Evolutionary conservation across 2,113 vertebrate genomes (phyloP).

Genomic region (Pristiophorus japonicus): DNA sequence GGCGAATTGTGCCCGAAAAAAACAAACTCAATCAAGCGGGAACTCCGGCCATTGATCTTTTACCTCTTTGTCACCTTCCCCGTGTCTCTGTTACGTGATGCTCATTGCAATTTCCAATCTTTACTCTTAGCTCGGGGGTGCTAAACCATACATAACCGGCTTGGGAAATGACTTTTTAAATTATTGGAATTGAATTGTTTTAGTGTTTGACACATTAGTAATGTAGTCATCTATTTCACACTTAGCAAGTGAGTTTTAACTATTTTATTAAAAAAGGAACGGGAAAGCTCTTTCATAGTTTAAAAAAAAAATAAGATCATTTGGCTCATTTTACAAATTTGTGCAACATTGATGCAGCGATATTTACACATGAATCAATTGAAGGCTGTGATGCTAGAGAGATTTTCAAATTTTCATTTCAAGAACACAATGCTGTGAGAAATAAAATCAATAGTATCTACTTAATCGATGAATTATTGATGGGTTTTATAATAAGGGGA

Average conservation of each 20-base stretch:
- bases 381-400: background rate
- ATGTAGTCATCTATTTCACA: background rate
- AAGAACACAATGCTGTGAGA: background rate
- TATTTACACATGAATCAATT: background rate
- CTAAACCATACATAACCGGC: background rate
- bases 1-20: background rate
- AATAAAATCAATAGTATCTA: background rate
- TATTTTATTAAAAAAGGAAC: background rate
- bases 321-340: slow-evolving; percentile 20
- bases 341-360: background rate
- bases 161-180: background rate
- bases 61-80: background rate
- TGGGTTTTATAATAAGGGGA: background rate
- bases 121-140: background rate
- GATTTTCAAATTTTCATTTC: background rate
- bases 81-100: background rate
- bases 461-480: background rate
- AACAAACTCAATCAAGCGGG: background rate
- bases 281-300: background rate
- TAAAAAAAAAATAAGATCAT: background rate
- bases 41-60: background rate
- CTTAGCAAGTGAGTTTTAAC: background rate
- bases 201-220: background rate
- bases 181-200: background rate
- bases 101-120: background rate